Evolutionary conservation across 2,797 vertebrate species (phyloP).

Genomic region (Coendou prehensilis): DNA sequence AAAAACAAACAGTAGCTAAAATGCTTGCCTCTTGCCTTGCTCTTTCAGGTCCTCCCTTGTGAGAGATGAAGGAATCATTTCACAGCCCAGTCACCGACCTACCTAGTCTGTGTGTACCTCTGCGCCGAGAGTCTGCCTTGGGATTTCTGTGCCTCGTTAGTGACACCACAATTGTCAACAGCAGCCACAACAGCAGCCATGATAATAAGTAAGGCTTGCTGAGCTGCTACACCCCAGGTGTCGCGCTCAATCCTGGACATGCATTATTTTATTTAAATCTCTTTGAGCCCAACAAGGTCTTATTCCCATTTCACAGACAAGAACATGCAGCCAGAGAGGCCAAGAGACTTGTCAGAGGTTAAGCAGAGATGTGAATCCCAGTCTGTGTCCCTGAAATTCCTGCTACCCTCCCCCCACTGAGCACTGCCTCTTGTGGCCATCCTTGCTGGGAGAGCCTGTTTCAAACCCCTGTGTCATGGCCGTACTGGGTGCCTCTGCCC

Average conservation of each 20-base stretch:
- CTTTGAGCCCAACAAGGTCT: neutral
- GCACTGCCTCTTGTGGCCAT: neutral
- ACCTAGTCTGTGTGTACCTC: neutral
- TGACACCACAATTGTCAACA: neutral
- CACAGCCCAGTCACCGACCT: neutral
- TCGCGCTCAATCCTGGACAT: fast-evolving
- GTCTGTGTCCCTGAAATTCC: neutral
- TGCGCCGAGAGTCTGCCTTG: neutral
- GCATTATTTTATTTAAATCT: neutral
- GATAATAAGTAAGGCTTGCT: fast-evolving
- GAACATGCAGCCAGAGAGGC: neutral
- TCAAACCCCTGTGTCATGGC: neutral
- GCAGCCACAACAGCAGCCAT: too few species aligned
- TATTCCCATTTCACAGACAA: neutral
- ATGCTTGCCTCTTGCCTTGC: neutral
- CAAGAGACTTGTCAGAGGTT: neutral
- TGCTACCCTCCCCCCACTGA: fast-evolving
- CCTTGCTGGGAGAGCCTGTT: neutral
- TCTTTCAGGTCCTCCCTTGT: neutral
- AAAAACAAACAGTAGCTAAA: neutral
- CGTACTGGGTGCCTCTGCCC: neutral
- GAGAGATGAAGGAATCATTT: neutral
- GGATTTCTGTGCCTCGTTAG: neutral
- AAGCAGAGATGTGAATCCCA: neutral
- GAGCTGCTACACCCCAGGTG: fast-evolving